These are phyloP conservation scores for Seladonia tumulorum DNA, from an alignment of 2,888 invertebrate species.

Conservation along the genomic window DNA sequence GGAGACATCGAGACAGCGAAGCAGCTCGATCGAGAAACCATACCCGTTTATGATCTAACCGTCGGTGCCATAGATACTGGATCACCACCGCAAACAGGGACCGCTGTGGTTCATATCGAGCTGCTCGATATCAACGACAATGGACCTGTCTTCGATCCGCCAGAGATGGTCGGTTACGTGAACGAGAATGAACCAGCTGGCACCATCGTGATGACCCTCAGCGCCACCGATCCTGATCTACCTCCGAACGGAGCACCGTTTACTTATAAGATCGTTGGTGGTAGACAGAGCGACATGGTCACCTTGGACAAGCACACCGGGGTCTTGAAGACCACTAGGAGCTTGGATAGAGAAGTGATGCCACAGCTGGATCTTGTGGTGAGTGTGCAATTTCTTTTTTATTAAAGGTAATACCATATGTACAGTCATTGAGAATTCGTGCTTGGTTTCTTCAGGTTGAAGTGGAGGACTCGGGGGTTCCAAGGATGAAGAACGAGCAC, in stretches of 20 bases:
- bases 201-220: slow-evolving; percentile 93
- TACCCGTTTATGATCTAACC: slow-evolving; percentile 90
- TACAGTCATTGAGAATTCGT: not conserved
- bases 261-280: slow-evolving; percentile 91
- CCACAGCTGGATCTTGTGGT: slow-evolving; percentile 90
- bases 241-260: slow-evolving; percentile 97
- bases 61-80: slow-evolving; percentile 96
- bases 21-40: slow-evolving; percentile 92
- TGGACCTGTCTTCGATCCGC: slow-evolving; percentile 92
- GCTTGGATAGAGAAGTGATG: slow-evolving; percentile 92
- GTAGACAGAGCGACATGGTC: slow-evolving; percentile 91
- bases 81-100: slow-evolving; percentile 95
- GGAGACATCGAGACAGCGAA: slow-evolving; percentile 93
- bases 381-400: slow-evolving; percentile 49
- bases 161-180: slow-evolving; percentile 90
- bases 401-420: not conserved
- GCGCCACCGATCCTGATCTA: slow-evolving; percentile 94
- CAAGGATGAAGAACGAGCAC: slow-evolving; percentile 93
- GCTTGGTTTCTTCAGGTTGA: slow-evolving; percentile 85
- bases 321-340: slow-evolving; percentile 90
- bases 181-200: slow-evolving; percentile 94
- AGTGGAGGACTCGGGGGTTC: slow-evolving; percentile 95
- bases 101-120: slow-evolving; percentile 91
- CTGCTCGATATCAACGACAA: slow-evolving; percentile 97
- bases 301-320: slow-evolving; percentile 93